Evolutionary conservation across 2,797 vertebrate species (phyloP), one percentile per base, ranked within the genome.

Genomic region (Oreortyx pictus): DNA sequence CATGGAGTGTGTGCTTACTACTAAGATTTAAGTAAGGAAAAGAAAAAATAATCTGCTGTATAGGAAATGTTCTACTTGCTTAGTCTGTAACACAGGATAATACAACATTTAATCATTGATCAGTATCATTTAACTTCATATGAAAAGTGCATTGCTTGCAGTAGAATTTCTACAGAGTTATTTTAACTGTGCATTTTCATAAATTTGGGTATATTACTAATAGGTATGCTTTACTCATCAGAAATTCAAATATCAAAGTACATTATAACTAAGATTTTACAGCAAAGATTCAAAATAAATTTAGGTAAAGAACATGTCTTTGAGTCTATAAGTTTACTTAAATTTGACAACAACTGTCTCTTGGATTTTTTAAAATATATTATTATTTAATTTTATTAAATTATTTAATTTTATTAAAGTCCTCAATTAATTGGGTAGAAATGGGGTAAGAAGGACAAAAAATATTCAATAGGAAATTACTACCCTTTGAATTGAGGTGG

Each of bases 21-120:
- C 74, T 83, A 91, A 93, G 74, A 91, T 91, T 89, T 88, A 92
- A 91, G 91, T 76, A 70, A 66, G 19, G 33, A 87, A 90, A 90
- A 85, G 49, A 44, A 89, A 76, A 84, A 94, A 78, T 89, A 79
- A 65, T 75, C 43, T 78, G 62, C 59, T 46, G 22, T 80, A 61
- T 60, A 78, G 49, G 8, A 86, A 94, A 86, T 77, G 33, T 91
- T 92, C 65, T 88, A 35, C 86, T 88, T 91, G 59, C 74, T 82
- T 82, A 52, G 9, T 17, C 77, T 94, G 44, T 59, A 94, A 93
- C 79, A 73, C 20, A 66, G 8, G 74, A 62, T 52, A 70, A n/a
- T 59, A 62, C 73, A 95, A 76, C 49, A 68, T 93, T 94, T 92
- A 90, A 90, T 84, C 91, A 90, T 43, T 92, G 81, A 85, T 41